A percentile compares a stretch with the other conserved stretches of the same genome.
Conservation (phyloP, 2,888 invertebrate species). For the Pedicia rivosa region DNA sequence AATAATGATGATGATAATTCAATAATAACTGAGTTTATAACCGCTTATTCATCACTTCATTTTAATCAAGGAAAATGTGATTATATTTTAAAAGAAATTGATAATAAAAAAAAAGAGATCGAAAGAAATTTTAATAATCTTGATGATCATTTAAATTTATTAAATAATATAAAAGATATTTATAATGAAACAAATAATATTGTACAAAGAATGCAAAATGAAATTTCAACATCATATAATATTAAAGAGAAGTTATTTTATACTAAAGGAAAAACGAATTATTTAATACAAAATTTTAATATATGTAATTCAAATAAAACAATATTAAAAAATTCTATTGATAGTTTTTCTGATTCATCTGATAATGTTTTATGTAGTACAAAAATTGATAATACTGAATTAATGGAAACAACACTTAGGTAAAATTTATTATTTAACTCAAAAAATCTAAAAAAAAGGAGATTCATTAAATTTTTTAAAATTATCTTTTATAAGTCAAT, state of each 20-base stretch:
- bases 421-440: too few relatives aligned
- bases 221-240: not conserved
- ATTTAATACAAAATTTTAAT: too few relatives aligned
- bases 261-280: not conserved
- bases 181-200: slow-evolving; percentile 1
- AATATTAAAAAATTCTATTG: too few relatives aligned
- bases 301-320: too few relatives aligned
- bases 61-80: not conserved
- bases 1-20: not conserved
- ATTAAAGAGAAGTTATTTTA: not conserved
- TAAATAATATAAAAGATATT: not conserved
- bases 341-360: too few relatives aligned
- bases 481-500: too few relatives aligned
- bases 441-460: too few relatives aligned
- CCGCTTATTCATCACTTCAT: not conserved
- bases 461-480: too few relatives aligned
- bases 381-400: too few relatives aligned
- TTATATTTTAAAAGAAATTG: not conserved
- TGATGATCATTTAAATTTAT: not conserved
- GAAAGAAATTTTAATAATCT: not conserved
- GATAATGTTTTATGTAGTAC: too few relatives aligned
- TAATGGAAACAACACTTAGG: too few relatives aligned
- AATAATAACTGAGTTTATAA: slow-evolving; percentile 1
- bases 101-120: not conserved
- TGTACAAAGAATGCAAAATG: not conserved